phyloP scores from a whole-genome alignment of 2,797 vertebrate species.

The Sarcophilus harrisii region DNA sequence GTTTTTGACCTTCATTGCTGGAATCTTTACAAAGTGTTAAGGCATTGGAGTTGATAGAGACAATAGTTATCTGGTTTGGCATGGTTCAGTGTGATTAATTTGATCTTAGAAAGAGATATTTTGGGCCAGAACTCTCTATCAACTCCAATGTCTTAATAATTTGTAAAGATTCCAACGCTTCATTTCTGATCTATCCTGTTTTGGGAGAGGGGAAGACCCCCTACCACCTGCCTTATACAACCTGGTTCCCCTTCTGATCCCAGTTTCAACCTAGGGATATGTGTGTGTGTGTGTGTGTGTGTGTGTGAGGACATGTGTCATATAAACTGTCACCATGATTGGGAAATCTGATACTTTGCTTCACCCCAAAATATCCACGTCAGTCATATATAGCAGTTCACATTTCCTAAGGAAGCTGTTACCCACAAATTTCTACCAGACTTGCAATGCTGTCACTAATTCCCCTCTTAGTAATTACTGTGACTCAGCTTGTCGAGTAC shows the following conservation, averaged over 20 bases:
- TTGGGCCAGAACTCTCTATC: too few relatives aligned
- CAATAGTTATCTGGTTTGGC: too few relatives aligned
- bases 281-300: too few relatives aligned
- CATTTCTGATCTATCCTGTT: background rate
- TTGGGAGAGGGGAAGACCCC: background rate
- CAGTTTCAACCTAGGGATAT: too few relatives aligned
- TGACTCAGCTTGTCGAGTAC: background rate
- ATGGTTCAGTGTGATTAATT: too few relatives aligned
- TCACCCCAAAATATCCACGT: slow-evolving; percentile 22
- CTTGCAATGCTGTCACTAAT: background rate
- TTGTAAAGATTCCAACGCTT: too few relatives aligned
- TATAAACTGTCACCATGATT: background rate
- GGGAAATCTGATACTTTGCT: background rate
- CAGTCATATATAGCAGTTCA: background rate
- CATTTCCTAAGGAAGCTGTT: slow-evolving; percentile 10
- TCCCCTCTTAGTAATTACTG: slow-evolving; percentile 7
- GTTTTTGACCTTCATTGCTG: background rate
- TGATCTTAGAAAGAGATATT: too few relatives aligned
- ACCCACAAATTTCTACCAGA: background rate
- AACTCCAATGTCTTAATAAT: too few relatives aligned
- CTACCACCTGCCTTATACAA: background rate
- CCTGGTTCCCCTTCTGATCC: background rate
- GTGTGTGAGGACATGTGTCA: too few relatives aligned
- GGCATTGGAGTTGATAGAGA: too few relatives aligned
- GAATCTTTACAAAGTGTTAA: too few relatives aligned